Base-by-base conservation (phyloP, 2,888 invertebrate species). In the Acleris cristana region DNA sequence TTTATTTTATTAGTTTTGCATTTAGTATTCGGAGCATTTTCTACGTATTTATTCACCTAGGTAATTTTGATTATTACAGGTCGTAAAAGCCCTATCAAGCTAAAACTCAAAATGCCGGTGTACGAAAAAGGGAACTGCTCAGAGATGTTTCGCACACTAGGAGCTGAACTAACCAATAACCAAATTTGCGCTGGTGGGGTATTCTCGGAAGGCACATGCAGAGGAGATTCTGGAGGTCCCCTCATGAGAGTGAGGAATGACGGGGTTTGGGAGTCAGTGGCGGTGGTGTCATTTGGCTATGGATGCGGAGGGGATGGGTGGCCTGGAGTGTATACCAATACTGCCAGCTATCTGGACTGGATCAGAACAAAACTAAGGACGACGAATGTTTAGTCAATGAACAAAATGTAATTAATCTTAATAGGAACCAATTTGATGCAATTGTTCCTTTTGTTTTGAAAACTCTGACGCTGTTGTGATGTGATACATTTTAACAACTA, bases 171-270 rank as follows among this genome's bases (percentile, higher is more conserved):
- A 40, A 90, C 89, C 0, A 86, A 93, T 0, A 92, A 89, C 19
- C 95, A 96, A 76, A 77, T 96, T 0, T 96, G 96, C 76, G 96
- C 96, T 12, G 96, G 96, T 3, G 96, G 96, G 0, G 91, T 92
- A 48, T 93, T 88, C 64, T 93, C 94, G 4, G 93, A 95, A 75
- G 97, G 97, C 77, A 95, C 96, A 0, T 97, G 97, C 76, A 93
- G 84, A 18, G 96, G 96, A 0, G 96, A 96, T 75, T 96, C 96
- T 0, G 97, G 97, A 0, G 96, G 96, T 4, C 96, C 97, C 0
- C 85, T 97, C 6, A 96, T 96, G 96, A 89, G 83, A 72, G 86
- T 76, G 56, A 88, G 87, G 34, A 83, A 88, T 0, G 86, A 92
- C 0, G 92, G 92, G 0, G 81, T 91, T 0, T 95, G 95, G 94